Conservation (phyloP, 2,113 vertebrate species). For the Corythoichthys haematopterus region DNA sequence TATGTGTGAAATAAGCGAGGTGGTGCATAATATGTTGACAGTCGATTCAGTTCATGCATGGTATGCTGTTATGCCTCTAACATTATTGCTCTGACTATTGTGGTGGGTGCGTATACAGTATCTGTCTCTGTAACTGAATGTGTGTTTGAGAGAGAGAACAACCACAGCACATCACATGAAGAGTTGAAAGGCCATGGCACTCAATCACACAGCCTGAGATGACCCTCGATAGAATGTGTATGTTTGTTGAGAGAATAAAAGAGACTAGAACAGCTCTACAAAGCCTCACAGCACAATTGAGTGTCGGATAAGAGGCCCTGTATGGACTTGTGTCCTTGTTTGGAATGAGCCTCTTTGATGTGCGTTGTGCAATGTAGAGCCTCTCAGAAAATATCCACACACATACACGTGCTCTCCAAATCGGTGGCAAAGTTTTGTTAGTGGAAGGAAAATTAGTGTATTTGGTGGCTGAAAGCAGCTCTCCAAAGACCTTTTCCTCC, state of each 20-base stretch:
- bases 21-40: neutral
- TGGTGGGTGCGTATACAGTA: neutral
- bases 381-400: constrained; percentile 40
- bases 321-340: constrained; percentile 62
- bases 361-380: constrained; percentile 54
- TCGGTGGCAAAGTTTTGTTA: constrained; percentile 43
- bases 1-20: no score
- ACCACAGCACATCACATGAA: constrained; percentile 16
- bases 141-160: constrained; percentile 9
- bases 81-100: neutral
- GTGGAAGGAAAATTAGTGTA: constrained; percentile 38
- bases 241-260: constrained; percentile 48
- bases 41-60: neutral
- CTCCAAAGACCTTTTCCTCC: constrained; percentile 46
- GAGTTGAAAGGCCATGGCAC: constrained; percentile 33
- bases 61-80: neutral
- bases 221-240: constrained; percentile 20
- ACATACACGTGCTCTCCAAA: constrained; percentile 30
- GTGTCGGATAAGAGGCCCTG: constrained; percentile 56
- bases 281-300: constrained; percentile 39
- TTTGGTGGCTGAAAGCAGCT: constrained; percentile 33
- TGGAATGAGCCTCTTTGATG: constrained; percentile 53
- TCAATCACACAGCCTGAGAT: constrained; percentile 16
- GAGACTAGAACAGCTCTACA: constrained; percentile 52
- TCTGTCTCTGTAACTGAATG: constrained; percentile 15